phyloP scores from a whole-genome alignment of 2,888 invertebrate species.

The Archaeoteleia sp. region DNA sequence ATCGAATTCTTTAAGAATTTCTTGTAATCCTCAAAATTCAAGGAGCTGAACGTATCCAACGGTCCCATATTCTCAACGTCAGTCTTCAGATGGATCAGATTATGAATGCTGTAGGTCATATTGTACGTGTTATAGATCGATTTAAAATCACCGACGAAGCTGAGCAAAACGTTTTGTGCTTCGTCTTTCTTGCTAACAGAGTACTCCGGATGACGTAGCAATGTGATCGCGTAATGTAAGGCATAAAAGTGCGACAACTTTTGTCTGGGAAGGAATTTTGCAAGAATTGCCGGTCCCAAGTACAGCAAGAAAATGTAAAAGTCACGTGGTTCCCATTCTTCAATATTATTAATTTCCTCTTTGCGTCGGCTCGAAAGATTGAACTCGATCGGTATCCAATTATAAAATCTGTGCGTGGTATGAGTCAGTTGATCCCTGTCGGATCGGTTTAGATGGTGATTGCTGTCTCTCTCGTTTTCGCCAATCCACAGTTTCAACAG shows the following conservation, averaged over 20 bases:
- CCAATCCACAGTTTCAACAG: conserved; percentile 4
- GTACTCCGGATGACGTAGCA: conserved; percentile 11
- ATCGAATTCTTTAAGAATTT: no score
- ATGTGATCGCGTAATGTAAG: conserved; percentile 16
- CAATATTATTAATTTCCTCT: no score
- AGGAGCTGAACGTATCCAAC: conserved; percentile 6
- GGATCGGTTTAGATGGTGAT: not conserved
- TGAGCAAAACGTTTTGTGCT: conserved; percentile 4
- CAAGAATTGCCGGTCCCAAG: not conserved
- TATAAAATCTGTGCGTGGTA: not conserved
- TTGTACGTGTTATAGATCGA: conserved; percentile 7
- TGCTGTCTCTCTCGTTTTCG: not conserved
- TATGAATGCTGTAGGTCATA: conserved; percentile 27
- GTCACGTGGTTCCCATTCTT: not conserved
- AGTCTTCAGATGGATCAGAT: conserved; percentile 6
- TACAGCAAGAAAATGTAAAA: conserved; percentile 16
- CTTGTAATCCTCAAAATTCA: not conserved
- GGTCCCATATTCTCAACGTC: conserved; percentile 17
- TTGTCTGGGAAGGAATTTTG: not conserved
- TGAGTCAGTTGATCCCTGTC: not conserved
- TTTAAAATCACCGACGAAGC: conserved; percentile 9
- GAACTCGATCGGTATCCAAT: not conserved
- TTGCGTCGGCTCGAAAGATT: no score
- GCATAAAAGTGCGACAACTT: not conserved
- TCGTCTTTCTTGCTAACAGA: not conserved